Base-by-base conservation (phyloP, 2,888 invertebrate genomes). In the Tupiocoris notatus region DNA sequence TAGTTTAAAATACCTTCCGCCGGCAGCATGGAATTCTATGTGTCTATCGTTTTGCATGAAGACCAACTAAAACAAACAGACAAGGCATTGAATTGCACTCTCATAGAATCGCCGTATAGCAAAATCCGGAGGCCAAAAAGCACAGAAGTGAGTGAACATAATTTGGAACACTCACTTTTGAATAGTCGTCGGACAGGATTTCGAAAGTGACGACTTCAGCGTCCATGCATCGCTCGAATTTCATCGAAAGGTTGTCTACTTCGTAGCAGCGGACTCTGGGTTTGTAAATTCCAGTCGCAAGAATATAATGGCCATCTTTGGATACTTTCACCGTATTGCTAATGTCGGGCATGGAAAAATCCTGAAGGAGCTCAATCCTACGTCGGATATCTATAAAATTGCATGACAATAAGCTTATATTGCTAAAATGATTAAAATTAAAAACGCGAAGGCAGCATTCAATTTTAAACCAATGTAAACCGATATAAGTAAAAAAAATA, bases 311-410 rank as follows among this genome's bases (percentile, higher is more conserved):
- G 18, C 94, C 93, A 87, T 99, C 98, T 81, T 89, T 91, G 7
- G 98, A 94, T 79, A 95, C 88, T 82, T 90, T 88, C 22, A 99
- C 88, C 70, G 90, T 89, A 18, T 91, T 92, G 82, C 96, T 96
- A 0, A 98, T 89, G 66, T 91, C 95, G 23, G 99, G 98, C 99
- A 99, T 99, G 81, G 97, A 95, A 87, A 99, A 99, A 83, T 99
- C 99, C 85, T 99, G 99, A 80, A 99, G 94, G 59, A 99, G 89
- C 85, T 98, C 95, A 81, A 99, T 95, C 82, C 96, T 88, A 81
- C 93, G 88, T 80, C 96, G 88, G 65, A 98, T 87, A 83, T 96
- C 97, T 87, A 80, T 81, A 83, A 80, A 78, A 61, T n/a, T n/a
- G n/a, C n/a, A n/a, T n/a, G n/a, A n/a, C n/a, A n/a, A n/a, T n/a